These are phyloP conservation scores for Ethmia dodecea DNA, from an alignment of 2,888 invertebrate genomes.

Conservation along the genomic window DNA sequence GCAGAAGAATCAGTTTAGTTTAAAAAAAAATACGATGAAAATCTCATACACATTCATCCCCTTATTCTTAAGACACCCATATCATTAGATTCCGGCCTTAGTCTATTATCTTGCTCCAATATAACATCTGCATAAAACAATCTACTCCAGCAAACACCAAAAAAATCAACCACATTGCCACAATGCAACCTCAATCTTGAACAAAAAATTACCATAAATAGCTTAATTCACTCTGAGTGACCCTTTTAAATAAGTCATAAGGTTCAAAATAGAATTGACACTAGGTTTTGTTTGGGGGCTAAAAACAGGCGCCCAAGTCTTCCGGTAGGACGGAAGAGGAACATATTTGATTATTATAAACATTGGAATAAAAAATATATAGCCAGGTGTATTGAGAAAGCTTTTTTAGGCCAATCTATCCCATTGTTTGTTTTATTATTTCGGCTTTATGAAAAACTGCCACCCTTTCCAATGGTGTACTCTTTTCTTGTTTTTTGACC, in stretches of 20 bases:
- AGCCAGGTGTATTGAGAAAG: constrained; percentile 65
- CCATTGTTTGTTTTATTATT: constrained; percentile 61
- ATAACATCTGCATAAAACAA: constrained; percentile 61
- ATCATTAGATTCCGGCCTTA: too few species aligned
- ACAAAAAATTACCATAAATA: constrained; percentile 12
- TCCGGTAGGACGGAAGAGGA: constrained; percentile 74
- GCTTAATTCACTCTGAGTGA: too few species aligned
- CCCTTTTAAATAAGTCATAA: constrained; percentile 26
- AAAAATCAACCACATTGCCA: constrained; percentile 62
- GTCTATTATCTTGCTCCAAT: too few species aligned
- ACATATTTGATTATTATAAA: constrained; percentile 75
- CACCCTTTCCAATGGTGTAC: constrained; percentile 49
- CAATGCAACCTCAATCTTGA: constrained; percentile 39
- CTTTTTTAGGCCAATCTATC: constrained; percentile 44
- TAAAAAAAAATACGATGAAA: too few species aligned
- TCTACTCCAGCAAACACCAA: constrained; percentile 46
- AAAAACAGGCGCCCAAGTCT: constrained; percentile 62
- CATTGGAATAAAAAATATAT: constrained; percentile 53
- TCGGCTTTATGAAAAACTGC: constrained; percentile 31
- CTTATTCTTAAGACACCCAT: too few species aligned
- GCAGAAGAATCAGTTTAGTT: too few species aligned
- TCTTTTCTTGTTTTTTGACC: constrained; percentile 32
- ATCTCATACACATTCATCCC: too few species aligned
- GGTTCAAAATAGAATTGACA: constrained; percentile 21
- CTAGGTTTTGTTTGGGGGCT: constrained; percentile 30